A percentile compares a stretch with the other conserved stretches of the same genome.
phyloP scores from a whole-genome alignment of 2,797 vertebrate genomes.

The Echiichthys vipera region DNA sequence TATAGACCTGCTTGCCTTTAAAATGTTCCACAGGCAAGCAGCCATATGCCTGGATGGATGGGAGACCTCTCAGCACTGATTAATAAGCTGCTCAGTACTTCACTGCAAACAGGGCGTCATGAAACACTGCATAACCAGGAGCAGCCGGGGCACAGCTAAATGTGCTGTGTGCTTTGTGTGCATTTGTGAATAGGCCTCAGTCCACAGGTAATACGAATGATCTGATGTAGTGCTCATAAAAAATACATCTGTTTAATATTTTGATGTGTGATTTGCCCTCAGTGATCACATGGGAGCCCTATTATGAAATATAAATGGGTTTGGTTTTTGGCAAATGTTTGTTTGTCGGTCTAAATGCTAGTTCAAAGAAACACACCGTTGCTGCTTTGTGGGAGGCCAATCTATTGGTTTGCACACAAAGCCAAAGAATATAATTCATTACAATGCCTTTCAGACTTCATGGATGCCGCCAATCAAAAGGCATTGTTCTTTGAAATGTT shows the following conservation, averaged over 20 bases:
- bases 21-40: constrained; percentile 77
- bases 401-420: constrained; percentile 74
- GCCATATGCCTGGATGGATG: constrained; percentile 76
- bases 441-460: constrained; percentile 68
- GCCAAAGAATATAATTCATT: constrained; percentile 75
- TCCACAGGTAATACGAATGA: constrained; percentile 57
- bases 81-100: constrained; percentile 76
- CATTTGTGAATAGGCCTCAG: constrained; percentile 50
- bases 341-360: constrained; percentile 73
- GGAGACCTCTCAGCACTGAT: constrained; percentile 76
- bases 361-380: constrained; percentile 74
- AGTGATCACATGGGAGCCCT: constrained; percentile 65
- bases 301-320: constrained; percentile 79
- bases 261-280: constrained; percentile 74
- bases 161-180: constrained; percentile 46
- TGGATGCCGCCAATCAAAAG: constrained; percentile 72
- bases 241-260: constrained; percentile 69
- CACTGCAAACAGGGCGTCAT: constrained; percentile 71
- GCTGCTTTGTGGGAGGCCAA: constrained; percentile 51
- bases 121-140: constrained; percentile 69
- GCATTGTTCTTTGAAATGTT: constrained; percentile 62
- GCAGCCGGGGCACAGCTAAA: constrained; percentile 43
- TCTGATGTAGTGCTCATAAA: constrained; percentile 51
- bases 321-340: constrained; percentile 75
- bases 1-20: constrained; percentile 80